Evolutionary conservation across 2,113 vertebrate species (phyloP).

Genomic region (Gadus chalcogrammus): DNA sequence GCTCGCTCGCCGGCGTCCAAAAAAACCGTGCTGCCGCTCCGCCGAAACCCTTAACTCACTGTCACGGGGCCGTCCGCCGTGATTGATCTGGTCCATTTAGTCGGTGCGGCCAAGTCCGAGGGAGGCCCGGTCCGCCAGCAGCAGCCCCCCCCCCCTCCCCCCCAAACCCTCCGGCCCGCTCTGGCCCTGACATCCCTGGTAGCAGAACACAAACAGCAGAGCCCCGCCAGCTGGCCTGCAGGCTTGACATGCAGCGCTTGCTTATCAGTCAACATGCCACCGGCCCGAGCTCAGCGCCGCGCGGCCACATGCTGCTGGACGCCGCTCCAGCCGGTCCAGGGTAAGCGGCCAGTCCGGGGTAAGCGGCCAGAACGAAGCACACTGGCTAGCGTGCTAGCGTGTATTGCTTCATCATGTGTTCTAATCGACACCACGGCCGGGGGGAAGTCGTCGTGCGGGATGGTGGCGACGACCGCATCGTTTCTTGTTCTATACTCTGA

Average conservation of each 20-base stretch:
- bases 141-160: constrained; percentile 51
- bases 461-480: too few relatives aligned
- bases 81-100: constrained; percentile 84
- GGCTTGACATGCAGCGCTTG: constrained; percentile 54
- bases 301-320: constrained; percentile 23
- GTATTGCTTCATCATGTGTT: too few relatives aligned
- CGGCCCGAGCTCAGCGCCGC: constrained; percentile 47
- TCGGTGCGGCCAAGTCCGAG: constrained; percentile 64
- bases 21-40: constrained; percentile 66
- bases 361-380: constrained; percentile 25
- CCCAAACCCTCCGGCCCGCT: constrained; percentile 50
- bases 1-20: constrained; percentile 48
- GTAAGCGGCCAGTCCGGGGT: constrained; percentile 21
- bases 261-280: constrained; percentile 60
- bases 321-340: constrained; percentile 22
- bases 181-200: constrained; percentile 54
- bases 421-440: too few relatives aligned
- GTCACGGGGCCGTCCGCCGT: constrained; percentile 70
- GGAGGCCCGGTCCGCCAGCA: constrained; percentile 66
- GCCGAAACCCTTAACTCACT: constrained; percentile 76
- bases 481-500: too few relatives aligned
- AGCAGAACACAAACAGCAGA: constrained; percentile 65
- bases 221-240: constrained; percentile 65
- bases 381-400: not conserved
- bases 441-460: too few relatives aligned